phyloP scores from a whole-genome alignment of 2,113 vertebrate genomes.

The Pao palembangensis region DNA sequence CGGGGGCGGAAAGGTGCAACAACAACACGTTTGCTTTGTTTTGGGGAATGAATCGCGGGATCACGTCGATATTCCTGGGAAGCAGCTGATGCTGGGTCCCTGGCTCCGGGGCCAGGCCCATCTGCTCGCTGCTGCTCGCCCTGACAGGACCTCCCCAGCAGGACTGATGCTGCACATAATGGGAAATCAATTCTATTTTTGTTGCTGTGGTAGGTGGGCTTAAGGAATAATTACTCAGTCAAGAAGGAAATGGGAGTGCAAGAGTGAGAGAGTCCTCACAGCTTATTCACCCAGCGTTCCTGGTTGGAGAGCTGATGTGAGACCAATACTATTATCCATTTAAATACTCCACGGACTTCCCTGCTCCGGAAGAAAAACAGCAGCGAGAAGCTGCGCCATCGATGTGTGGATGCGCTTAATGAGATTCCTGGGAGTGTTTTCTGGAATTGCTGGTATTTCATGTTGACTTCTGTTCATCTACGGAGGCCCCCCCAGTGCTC shows the following conservation, averaged over 20 bases:
- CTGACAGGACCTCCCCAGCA: slow-evolving; percentile 60
- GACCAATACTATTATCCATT: slow-evolving; percentile 75
- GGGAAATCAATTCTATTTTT: slow-evolving; percentile 73
- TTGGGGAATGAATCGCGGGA: slow-evolving; percentile 35
- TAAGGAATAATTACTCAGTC: slow-evolving; percentile 70
- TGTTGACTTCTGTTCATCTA: slow-evolving; percentile 34
- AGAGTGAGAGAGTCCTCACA: slow-evolving; percentile 43
- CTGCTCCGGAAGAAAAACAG: slow-evolving; percentile 42
- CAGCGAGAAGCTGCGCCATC: slow-evolving; percentile 48
- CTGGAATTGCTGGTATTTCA: slow-evolving; percentile 57
- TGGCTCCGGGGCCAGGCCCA: slow-evolving; percentile 22
- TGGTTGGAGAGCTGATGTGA: slow-evolving; percentile 66
- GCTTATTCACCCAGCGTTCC: slow-evolving; percentile 58
- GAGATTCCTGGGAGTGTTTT: slow-evolving; percentile 61
- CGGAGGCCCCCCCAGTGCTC: slow-evolving; percentile 38
- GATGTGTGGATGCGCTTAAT: slow-evolving; percentile 58
- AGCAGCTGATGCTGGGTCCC: slow-evolving; percentile 3
- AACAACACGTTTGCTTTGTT: slow-evolving; percentile 28
- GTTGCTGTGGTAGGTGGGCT: slow-evolving; percentile 65
- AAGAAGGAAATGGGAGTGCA: slow-evolving; percentile 34
- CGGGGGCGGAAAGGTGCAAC: slow-evolving; percentile 11
- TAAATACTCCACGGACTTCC: slow-evolving; percentile 54
- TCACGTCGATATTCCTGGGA: slow-evolving; percentile 30
- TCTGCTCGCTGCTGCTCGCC: slow-evolving; percentile 44
- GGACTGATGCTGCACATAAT: slow-evolving; percentile 63